A percentile compares a stretch with the other conserved stretches of the same genome.
Conservation (phyloP, 2,888 invertebrate genomes). For the Seira ritae region DNA sequence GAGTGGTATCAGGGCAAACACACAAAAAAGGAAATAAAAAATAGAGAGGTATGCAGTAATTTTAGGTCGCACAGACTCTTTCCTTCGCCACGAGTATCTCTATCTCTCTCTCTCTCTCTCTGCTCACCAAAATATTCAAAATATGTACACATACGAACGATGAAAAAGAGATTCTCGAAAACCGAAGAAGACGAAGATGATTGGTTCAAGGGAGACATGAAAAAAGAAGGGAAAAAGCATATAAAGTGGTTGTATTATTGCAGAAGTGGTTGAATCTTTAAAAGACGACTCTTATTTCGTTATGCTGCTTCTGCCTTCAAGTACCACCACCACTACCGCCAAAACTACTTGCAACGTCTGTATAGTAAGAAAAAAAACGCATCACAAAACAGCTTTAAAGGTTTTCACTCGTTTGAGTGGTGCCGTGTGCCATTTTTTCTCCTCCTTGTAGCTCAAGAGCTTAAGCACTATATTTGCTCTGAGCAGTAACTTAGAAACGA, state of each 20-base stretch:
- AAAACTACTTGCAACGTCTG: background rate
- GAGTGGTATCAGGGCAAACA: too few species aligned
- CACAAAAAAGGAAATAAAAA: too few species aligned
- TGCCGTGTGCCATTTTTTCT: conserved; percentile 13
- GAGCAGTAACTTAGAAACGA: background rate
- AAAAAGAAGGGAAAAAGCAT: background rate
- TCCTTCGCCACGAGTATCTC: too few species aligned
- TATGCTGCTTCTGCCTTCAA: background rate
- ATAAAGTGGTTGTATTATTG: conserved; percentile 29
- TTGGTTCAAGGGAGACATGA: conserved; percentile 19
- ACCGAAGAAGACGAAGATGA: conserved; percentile 8
- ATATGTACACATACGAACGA: too few species aligned
- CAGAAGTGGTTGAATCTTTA: conserved; percentile 18
- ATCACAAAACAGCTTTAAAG: conserved; percentile 14
- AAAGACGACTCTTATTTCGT: conserved; percentile 1
- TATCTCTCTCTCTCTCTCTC: too few species aligned
- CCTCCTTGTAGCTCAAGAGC: background rate
- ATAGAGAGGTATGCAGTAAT: too few species aligned
- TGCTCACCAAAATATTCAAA: conserved; percentile 33
- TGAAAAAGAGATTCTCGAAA: conserved; percentile 20
- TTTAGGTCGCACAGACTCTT: too few species aligned
- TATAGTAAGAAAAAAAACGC: background rate
- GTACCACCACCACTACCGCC: too few species aligned
- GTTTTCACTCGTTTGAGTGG: conserved; percentile 14
- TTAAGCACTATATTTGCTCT: background rate